phyloP scores from a whole-genome alignment of 2,797 vertebrate genomes.

The Phyllotis vaccarum region DNA sequence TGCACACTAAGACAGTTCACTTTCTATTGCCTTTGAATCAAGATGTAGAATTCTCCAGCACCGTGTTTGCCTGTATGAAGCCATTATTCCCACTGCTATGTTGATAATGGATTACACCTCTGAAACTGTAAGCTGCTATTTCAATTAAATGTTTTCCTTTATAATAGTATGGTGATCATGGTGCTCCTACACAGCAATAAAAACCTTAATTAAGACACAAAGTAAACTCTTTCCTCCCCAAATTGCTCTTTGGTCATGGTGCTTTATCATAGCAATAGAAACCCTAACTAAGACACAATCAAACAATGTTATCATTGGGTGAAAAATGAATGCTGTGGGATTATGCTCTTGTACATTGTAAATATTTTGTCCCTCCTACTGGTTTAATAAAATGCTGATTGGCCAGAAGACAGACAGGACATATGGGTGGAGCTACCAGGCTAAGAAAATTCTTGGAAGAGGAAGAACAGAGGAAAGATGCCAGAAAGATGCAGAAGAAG shows the following conservation, averaged over 20 bases:
- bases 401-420: no score
- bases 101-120: neutral
- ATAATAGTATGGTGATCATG: neutral
- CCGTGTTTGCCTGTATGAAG: neutral
- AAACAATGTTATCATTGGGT: neutral
- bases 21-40: neutral
- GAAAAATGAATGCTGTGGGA: neutral
- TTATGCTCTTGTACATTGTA: no score
- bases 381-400: no score
- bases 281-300: neutral
- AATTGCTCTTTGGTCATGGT: neutral
- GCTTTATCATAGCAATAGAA: neutral
- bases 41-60: neutral
- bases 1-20: neutral
- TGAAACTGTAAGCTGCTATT: neutral
- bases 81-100: neutral
- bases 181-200: neutral
- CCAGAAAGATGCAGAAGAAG: no score
- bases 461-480: no score
- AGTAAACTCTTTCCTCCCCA: no score
- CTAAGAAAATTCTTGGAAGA: no score
- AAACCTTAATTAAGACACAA: neutral
- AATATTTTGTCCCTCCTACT: no score
- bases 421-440: no score
- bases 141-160: neutral